Evolutionary conservation across 2,888 invertebrate species (phyloP), one percentile per base, ranked within the genome.

Genomic region (Apodemia duryi): DNA sequence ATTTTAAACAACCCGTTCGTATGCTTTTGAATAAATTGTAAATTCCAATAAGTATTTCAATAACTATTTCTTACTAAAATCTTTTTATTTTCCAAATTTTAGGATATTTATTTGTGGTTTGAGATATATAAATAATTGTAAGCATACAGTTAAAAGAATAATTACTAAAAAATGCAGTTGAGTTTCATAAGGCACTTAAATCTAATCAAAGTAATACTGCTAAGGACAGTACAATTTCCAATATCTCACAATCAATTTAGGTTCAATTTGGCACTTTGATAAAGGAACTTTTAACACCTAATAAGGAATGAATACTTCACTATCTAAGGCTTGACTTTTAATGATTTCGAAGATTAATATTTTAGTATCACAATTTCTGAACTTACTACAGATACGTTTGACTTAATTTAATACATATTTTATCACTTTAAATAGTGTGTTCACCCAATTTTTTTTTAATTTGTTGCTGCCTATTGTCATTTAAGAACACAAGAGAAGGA

Each of bases 151-250:
- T 76, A 77, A 61, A 70, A 66, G 66, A 75, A 78, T 51, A 70
- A 76, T 73, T 73, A 74, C 74, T 72, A 35, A 32, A 71, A 70
- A 71, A 66, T 65, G 68, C 64, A 71, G 66, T 66, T 67, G 72
- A 74, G 72, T 72, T 72, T 72, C 66, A 66, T 65, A 70, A 74
- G 69, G 69, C 71, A 69, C 76, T 75, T 77, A 78, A 7, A 69
- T 67, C 70, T 78, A 75, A 21, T 62, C 69, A 71, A 71, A 71
- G 69, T 73, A 81, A 81, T 81, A 81, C 79, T 79, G 76, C 71
- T 67, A 63, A 69, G 61, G 71, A 68, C 73, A 80, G 72, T 74
- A 72, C 49, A 71, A 69, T 63, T 69, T 65, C 63, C 63, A 67
- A 69, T 52, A 66, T 70, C 72, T 73, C 69, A 72, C 68, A 69